These are phyloP conservation scores for Aleadryas rufinucha DNA, from an alignment of 2,113 vertebrate species.

Conservation along the genomic window DNA sequence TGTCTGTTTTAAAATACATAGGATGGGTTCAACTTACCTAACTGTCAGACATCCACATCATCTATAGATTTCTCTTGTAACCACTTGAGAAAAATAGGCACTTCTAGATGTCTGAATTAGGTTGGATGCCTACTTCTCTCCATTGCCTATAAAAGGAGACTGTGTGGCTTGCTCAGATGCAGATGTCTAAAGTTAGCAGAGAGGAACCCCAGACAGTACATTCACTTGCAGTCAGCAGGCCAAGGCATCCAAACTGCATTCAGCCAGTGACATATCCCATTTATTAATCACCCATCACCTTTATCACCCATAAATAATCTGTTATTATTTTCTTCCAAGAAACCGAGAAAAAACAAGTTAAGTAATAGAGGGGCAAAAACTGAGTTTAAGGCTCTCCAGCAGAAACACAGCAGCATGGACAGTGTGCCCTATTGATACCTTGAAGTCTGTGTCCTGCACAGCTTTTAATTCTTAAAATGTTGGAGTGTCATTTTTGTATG, in stretches of 20 bases:
- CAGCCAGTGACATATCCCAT: not conserved
- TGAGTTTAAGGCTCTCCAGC: not conserved
- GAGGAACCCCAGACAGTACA: not conserved
- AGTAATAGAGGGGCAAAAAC: not conserved
- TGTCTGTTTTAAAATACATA: not conserved
- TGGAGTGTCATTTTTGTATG: not conserved
- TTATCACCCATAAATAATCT: not conserved
- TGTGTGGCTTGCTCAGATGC: not conserved
- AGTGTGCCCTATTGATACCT: not conserved
- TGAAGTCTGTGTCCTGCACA: not conserved
- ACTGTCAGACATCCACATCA: not conserved
- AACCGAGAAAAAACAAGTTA: not conserved
- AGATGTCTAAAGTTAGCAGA: constrained; percentile 15
- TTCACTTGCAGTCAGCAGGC: not conserved
- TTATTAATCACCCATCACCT: not conserved
- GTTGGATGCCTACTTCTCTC: not conserved
- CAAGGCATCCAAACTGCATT: not conserved
- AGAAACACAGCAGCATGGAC: not conserved
- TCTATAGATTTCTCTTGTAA: not conserved
- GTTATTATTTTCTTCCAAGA: not conserved
- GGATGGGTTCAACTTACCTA: not conserved
- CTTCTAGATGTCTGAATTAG: not conserved
- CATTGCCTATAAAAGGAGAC: constrained; percentile 24
- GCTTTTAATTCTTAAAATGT: not conserved
- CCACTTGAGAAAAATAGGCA: not conserved